Percentiles rank a stretch among this genome's conserved stretches.
phyloP scores from a whole-genome alignment of 2,797 vertebrate genomes.

The Pseudomugil gertrudae region DNA sequence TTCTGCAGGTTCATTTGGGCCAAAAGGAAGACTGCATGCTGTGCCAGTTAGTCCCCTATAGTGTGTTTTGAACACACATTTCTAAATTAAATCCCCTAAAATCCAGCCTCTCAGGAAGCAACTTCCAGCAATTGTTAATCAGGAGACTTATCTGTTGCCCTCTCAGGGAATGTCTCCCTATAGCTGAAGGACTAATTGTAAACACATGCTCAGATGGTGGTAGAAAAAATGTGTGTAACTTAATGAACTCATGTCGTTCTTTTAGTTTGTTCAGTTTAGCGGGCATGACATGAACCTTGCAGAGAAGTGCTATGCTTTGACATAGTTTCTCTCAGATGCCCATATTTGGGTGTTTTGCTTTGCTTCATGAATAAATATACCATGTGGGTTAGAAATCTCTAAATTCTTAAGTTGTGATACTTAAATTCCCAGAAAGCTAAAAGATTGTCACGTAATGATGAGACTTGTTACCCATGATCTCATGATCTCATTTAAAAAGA shows the following conservation, averaged over 20 bases:
- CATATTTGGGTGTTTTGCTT: slow-evolving; percentile 11
- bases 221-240: slow-evolving; percentile 1
- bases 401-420: slow-evolving; percentile 36
- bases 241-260: slow-evolving; percentile 8
- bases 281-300: slow-evolving; percentile 4
- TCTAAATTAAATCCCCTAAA: slow-evolving; percentile 80
- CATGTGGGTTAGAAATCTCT: slow-evolving; percentile 8
- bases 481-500: slow-evolving; percentile 27
- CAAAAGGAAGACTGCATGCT: slow-evolving; percentile 68
- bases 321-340: background rate
- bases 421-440: slow-evolving; percentile 16
- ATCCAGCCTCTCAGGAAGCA: slow-evolving; percentile 68
- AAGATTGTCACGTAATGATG: slow-evolving; percentile 7
- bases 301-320: background rate
- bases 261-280: too few relatives aligned
- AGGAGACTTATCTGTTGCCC: slow-evolving; percentile 75
- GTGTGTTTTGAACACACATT: slow-evolving; percentile 69
- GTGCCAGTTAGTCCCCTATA: slow-evolving; percentile 59
- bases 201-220: slow-evolving; percentile 32
- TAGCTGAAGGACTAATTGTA: slow-evolving; percentile 45
- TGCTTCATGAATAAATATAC: slow-evolving; percentile 2
- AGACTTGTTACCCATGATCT: slow-evolving; percentile 40
- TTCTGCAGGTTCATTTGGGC: slow-evolving; percentile 58
- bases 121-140: slow-evolving; percentile 86
- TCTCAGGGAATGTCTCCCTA: slow-evolving; percentile 59